Evolutionary conservation across 2,113 vertebrate species (phyloP), one percentile per base, ranked within the genome.

Genomic region (Polyodon spathula): DNA sequence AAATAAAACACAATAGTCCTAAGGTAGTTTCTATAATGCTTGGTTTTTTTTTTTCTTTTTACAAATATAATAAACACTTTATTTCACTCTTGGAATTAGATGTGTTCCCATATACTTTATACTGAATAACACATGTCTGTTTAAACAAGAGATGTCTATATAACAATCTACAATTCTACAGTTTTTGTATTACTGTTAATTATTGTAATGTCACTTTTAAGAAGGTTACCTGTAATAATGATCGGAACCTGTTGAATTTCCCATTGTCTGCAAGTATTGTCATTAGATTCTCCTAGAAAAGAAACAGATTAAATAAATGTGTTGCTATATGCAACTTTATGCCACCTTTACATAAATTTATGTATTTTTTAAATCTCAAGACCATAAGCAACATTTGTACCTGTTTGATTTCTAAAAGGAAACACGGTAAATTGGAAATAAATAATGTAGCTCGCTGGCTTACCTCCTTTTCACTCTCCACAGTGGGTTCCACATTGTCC

Each of bases 211-310:
- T 12, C 41, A 56, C 8, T 5, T 37, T 5, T 40, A 37, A 39
- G 14, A 43, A 27, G 2, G 58, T 60, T 84, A 95, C 95, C 89
- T 91, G 78, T 63, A 97, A 61, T n/a, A 93, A 72, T 68, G 76
- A 73, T 44, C 73, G 81, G 78, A 96, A 95, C 52, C 55, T 76
- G 67, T 80, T 78, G 54, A 90, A 93, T 66, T 84, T 93, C 58
- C 69, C 76, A 56, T 92, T 83, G 57, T 73, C 67, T 14, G 86
- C 84, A 61, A 97, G 72, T 60, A 95, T 75, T 67, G 81, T 78
- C 85, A 92, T 84, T 66, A 97, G 78, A 17, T 87, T 91, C 78
- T 91, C 74, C 94, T 98, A 76, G 4, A 71, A 53, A 59, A 54
- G 66, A 40, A 62, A 61, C 56, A 6, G 55, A 43, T 6, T 52